Evolutionary conservation across 2,113 vertebrate species (phyloP), one percentile per base, ranked within the genome.

Genomic region (Leptocoma aspasia): DNA sequence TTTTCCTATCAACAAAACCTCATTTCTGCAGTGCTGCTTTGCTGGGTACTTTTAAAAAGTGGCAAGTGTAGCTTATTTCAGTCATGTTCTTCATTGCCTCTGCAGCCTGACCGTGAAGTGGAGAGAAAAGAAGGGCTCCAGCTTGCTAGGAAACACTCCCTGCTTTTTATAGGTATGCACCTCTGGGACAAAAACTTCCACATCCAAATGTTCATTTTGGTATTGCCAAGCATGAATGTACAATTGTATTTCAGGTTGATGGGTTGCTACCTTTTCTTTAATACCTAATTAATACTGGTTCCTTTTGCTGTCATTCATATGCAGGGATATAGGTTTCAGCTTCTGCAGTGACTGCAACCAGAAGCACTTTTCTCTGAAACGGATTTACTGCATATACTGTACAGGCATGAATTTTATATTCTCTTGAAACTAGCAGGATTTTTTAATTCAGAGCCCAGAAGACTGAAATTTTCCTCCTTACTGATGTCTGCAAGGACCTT

Each of bases 101-200:
- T 78, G 78, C 83, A 97, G 97, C 72, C 89, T 45, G 89, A 95
- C 26, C 53, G 72, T 28, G 95, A 97, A 70, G 88, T 97, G 30
- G 89, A 96, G 47, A 96, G 92, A 57, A 89, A 21, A 66, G 97
- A 97, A 84, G 97, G 95, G 31, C 94, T 98, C n/a, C 92, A 95
- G 78, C 96, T 97, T 53, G 97, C 97, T 21, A 91, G 65, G 92
- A 97, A 96, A 78, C 95, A 12, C 79, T 95, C 97, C 0, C 84
- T 97, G 94, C 96, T 98, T 47, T 98, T 97, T 45, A 65, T 96
- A 91, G 95, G 97, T 97, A 86, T 42, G 97, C 73, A 66, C 42
- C 30, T 77, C 54, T 45, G 42, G 39, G 54, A n/a, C 50, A 77
- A 26, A 42, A 65, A 1, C n/a, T 23, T 39, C 4, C 5, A 0